Base-by-base conservation (phyloP, 2,888 invertebrate genomes). In the Lysandra bellargus region DNA sequence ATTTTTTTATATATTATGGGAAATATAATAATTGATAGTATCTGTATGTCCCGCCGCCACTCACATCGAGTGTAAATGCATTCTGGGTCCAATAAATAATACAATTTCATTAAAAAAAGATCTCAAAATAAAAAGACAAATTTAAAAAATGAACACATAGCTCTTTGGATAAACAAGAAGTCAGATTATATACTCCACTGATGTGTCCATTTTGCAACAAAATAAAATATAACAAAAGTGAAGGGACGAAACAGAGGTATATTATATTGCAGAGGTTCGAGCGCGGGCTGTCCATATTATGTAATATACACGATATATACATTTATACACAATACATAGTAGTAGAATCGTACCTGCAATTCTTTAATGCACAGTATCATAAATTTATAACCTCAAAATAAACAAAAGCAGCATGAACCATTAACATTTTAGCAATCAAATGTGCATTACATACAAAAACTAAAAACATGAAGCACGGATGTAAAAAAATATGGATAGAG, bases 1-100 rank as follows among this genome's bases (percentile, higher is more conserved):
- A 6, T 12, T 49, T 49, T 44, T 9, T 49, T 49, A 9, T 12
- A 3, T 23, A 23, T 23, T 44, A 53, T 14, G 14, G 64, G 9
- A 12, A 30, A 12, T 64, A 69, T 33, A 14, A 64, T 9, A 64
- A 12, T 64, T 23, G 30, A 64, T 64, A 12, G 64, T 17, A 17
- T 33, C 33, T 17, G 69, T 33, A 69, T 69, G 53, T 40, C 61
- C 23, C 60, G 57, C 74, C 44, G 33, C 53, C 57, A 30, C 40
- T 76, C 80, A 82, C 81, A 86, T 84, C 87, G 88, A 88, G 87
- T 88, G 89, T 83, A 87, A 94, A 94, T 93, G 93, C 93, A 92
- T 84, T 88, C 93, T 93, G 93, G 93, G 88, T 90, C 88, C 88
- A 91, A 92, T 92, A 92, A 93, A 90, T 90, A 90, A 88, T 85